Evolutionary conservation across 1,140 invertebrate genomes (phyloP).

Genomic region (Panagrolaimus sp.): DNA sequence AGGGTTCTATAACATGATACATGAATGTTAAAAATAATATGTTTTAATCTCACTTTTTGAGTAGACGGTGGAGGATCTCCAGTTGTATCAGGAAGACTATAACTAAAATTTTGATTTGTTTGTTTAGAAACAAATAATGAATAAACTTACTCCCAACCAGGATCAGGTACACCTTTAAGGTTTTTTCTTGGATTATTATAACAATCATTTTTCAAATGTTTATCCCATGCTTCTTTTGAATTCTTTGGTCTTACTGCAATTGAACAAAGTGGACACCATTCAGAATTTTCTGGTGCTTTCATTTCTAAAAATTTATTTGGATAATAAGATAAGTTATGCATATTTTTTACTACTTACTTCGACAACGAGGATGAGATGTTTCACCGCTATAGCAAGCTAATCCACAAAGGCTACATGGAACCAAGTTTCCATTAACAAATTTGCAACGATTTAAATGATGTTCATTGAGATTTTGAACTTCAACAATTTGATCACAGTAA

Average conservation of each 20-base stretch:
- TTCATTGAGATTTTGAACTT: constrained; percentile 19
- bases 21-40: too few species aligned
- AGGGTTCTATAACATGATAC: neutral
- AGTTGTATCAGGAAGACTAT: too few species aligned
- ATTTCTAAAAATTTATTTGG: constrained; percentile 12
- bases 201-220: constrained; percentile 22
- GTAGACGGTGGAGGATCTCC: too few species aligned
- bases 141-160: neutral
- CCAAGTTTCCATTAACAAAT: constrained; percentile 17
- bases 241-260: constrained; percentile 6
- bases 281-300: constrained; percentile 8
- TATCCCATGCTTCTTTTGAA: constrained; percentile 22
- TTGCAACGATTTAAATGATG: constrained; percentile 20
- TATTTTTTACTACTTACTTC: neutral
- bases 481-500: constrained; percentile 22
- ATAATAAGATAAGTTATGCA: neutral
- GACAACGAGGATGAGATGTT: constrained; percentile 24
- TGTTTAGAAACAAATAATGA: too few species aligned
- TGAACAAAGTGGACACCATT: constrained; percentile 25
- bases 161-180: neutral
- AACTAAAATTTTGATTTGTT: too few species aligned
- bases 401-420: constrained; percentile 19
- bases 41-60: too few species aligned
- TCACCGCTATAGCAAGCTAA: constrained; percentile 20
- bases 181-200: constrained; percentile 24